phyloP scores from a whole-genome alignment of 2,888 invertebrate species.

The Epinotia bilunana region DNA sequence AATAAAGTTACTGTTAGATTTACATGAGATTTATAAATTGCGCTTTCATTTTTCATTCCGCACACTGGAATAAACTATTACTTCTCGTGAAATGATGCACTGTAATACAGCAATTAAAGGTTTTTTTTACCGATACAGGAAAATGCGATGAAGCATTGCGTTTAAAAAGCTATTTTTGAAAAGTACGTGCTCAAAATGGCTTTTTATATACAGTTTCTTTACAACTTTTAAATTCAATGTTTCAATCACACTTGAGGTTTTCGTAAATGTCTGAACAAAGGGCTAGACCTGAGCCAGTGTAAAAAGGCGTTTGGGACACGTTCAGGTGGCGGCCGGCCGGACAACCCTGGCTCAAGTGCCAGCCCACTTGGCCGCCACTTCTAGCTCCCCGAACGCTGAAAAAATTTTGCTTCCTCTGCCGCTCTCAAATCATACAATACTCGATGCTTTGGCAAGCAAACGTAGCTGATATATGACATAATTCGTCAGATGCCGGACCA shows the following conservation, averaged over 20 bases:
- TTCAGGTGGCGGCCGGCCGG: slow-evolving; percentile 62
- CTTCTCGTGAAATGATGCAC: slow-evolving; percentile 5
- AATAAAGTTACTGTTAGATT: slow-evolving; percentile 9
- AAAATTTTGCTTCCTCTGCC: slow-evolving; percentile 55
- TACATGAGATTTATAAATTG: neutral
- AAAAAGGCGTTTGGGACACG: slow-evolving; percentile 63
- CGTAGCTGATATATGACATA: slow-evolving; percentile 1
- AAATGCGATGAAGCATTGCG: neutral
- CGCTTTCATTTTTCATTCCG: slow-evolving; percentile 13
- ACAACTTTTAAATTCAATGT: slow-evolving; percentile 35
- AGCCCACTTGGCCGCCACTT: slow-evolving; percentile 52
- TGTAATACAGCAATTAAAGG: neutral
- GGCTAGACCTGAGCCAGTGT: slow-evolving; percentile 60
- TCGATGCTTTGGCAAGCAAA: slow-evolving; percentile 27
- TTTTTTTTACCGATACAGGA: neutral
- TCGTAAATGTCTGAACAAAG: slow-evolving; percentile 59
- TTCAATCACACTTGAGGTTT: slow-evolving; percentile 41
- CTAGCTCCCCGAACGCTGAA: slow-evolving; percentile 63
- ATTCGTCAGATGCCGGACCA: slow-evolving; percentile 21
- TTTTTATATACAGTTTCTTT: slow-evolving; percentile 20
- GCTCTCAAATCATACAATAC: slow-evolving; percentile 55
- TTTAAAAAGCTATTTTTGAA: neutral
- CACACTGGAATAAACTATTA: slow-evolving; percentile 13
- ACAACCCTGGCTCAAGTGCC: slow-evolving; percentile 55
- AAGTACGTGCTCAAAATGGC: slow-evolving; percentile 19